Percentiles rank a stretch among this genome's conserved stretches.
Evolutionary conservation across 2,797 vertebrate genomes (phyloP).

Genomic region (Busarellus nigricollis): DNA sequence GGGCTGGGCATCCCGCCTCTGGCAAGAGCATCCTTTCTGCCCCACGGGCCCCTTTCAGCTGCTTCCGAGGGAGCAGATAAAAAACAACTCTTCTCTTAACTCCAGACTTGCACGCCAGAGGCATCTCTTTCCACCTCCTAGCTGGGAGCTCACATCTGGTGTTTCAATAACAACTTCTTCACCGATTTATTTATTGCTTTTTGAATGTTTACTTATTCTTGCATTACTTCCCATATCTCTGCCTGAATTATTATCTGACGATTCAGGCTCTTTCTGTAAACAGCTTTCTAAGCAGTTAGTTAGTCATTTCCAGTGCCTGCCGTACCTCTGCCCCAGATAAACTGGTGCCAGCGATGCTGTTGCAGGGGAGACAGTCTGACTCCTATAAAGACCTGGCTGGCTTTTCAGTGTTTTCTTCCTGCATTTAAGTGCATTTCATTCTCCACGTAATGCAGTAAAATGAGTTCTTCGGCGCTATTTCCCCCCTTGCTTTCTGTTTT

Average conservation of each 20-base stretch:
- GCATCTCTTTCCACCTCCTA: background rate
- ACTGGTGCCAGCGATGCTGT: background rate
- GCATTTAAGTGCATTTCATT: background rate
- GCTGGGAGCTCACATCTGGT: rapidly evolving
- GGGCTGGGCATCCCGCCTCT: background rate
- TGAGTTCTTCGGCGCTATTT: background rate
- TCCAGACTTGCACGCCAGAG: background rate
- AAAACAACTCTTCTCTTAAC: background rate
- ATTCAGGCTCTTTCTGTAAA: background rate
- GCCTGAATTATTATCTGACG: background rate
- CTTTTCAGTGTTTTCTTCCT: background rate
- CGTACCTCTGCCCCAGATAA: background rate
- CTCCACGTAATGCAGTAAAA: background rate
- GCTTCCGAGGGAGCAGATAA: background rate
- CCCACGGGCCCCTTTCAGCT: background rate
- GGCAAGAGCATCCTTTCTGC: background rate
- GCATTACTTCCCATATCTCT: background rate
- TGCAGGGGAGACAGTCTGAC: background rate
- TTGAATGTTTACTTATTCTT: background rate
- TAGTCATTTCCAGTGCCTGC: background rate
- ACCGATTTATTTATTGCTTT: background rate
- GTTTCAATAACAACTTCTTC: background rate
- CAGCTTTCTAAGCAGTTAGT: background rate
- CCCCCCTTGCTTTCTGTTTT: background rate
- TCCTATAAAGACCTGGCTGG: background rate